phyloP scores from a whole-genome alignment of 1,140 invertebrate genomes.

The Leptinotarsa defecta region DNA sequence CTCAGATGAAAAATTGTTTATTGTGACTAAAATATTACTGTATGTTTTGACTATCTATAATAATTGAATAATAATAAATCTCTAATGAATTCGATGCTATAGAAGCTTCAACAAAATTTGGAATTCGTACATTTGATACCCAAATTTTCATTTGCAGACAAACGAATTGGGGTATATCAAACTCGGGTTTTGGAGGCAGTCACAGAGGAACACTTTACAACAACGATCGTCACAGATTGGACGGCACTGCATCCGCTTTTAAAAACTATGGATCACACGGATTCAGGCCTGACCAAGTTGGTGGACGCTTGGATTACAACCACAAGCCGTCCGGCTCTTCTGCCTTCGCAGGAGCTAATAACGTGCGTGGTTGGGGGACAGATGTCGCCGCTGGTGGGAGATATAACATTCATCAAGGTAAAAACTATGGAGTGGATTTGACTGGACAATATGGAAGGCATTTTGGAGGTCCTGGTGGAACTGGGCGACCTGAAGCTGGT shows the following conservation, averaged over 20 bases:
- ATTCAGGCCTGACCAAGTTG: constrained; percentile 29
- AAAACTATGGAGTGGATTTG: constrained; percentile 24
- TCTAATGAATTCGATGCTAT: too few species aligned
- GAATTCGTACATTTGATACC: too few species aligned
- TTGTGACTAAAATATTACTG: too few species aligned
- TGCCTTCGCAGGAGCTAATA: constrained; percentile 27
- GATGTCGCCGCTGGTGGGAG: constrained; percentile 28
- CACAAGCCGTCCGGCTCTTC: constrained; percentile 27
- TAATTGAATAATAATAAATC: too few species aligned
- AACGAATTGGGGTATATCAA: constrained; percentile 12
- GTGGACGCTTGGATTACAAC: constrained; percentile 31
- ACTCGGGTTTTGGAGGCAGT: constrained; percentile 2
- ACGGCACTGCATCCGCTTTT: constrained; percentile 22
- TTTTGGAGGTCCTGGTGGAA: constrained; percentile 26
- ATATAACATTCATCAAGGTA: constrained; percentile 28
- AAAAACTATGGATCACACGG: constrained; percentile 29
- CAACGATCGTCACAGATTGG: constrained; percentile 33
- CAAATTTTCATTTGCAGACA: not conserved
- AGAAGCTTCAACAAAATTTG: too few species aligned
- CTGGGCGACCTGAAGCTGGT: constrained; percentile 17
- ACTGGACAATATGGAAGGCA: constrained; percentile 33
- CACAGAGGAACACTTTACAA: constrained; percentile 32
- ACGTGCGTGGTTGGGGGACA: constrained; percentile 21
- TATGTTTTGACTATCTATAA: too few species aligned
- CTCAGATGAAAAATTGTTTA: too few species aligned